These are phyloP conservation scores for Seladonia tumulorum DNA, from an alignment of 2,888 invertebrate species.

Conservation along the genomic window DNA sequence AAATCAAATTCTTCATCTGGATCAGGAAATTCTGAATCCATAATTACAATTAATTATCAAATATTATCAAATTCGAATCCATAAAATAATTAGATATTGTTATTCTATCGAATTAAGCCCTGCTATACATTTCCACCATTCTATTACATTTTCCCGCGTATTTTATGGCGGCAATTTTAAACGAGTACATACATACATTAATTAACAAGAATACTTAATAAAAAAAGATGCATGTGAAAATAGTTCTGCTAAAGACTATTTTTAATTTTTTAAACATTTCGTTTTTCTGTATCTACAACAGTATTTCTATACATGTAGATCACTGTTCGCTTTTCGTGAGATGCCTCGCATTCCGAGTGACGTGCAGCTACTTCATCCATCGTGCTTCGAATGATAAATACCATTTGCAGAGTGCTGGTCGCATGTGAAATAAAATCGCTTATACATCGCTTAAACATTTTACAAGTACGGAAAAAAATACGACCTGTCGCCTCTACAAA, in stretches of 20 bases:
- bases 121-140: background rate
- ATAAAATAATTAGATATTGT: background rate
- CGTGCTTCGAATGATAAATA: slow-evolving; percentile 55
- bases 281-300: background rate
- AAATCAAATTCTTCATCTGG: slow-evolving; percentile 84
- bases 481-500: background rate
- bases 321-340: background rate
- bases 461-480: background rate
- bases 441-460: background rate
- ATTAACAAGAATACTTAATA: background rate
- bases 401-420: slow-evolving; percentile 21
- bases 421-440: background rate
- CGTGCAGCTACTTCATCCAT: slow-evolving; percentile 33
- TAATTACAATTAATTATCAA: slow-evolving; percentile 52
- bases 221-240: background rate
- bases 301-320: background rate
- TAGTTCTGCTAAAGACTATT: background rate
- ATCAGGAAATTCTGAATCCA: slow-evolving; percentile 82
- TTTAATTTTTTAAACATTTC: background rate
- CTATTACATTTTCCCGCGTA: slow-evolving; percentile 27
- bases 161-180: slow-evolving; percentile 23
- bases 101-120: background rate
- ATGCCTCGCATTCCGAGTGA: slow-evolving; percentile 29
- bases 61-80: background rate
- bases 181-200: background rate